Evolutionary conservation across 37 sponge, comb jelly and placozoan species (phyloP), one percentile per base, ranked within the genome.

Genomic region (Chondrosia reniformis): DNA sequence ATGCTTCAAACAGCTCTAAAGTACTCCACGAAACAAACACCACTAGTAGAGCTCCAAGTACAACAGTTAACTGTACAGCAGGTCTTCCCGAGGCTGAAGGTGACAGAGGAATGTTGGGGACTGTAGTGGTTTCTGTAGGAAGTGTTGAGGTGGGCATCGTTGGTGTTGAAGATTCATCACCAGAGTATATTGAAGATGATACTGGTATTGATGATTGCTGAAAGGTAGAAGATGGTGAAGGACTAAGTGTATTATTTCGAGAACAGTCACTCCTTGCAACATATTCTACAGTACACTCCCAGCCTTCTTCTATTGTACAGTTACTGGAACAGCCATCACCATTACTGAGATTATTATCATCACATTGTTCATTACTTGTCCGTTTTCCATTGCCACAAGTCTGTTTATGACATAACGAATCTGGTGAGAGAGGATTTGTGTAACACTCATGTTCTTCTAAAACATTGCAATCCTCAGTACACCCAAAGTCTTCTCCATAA

Each of bases 291-390:
- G 43, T 40, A 25, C 42, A 62, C 21, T 64, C n/a, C 30, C 49
- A 73, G 7, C 57, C 54, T 1, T 12, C 1, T 1, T 84, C 78
- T 12, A 80, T 22, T 1, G n/a, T 44, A 46, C 89, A 89, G 67
- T 49, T 38, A 33, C 43, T 38, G 17, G 59, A 52, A 34, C 91
- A 90, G 0, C 90, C 90, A 74, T 85, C 86, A 2, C 55, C 62
- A 57, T 12, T 6, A 0, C 39, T n/a, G 25, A 1, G 42, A 36
- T 83, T 90, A 0, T 58, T 49, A 80, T 83, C 86, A 41, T 90
- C 91, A 76, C 91, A 90, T 42, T 83, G 71, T 37, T 90, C 91
- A 33, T 45, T 55, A 21, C 61, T 42, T 6, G 83, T 80, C 59
- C 80, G 45, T 1, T 17, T 8, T 31, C 86, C 91, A 52, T 90